Base-by-base conservation (phyloP, 1,140 invertebrate species). In the Procambarus clarkii region DNA sequence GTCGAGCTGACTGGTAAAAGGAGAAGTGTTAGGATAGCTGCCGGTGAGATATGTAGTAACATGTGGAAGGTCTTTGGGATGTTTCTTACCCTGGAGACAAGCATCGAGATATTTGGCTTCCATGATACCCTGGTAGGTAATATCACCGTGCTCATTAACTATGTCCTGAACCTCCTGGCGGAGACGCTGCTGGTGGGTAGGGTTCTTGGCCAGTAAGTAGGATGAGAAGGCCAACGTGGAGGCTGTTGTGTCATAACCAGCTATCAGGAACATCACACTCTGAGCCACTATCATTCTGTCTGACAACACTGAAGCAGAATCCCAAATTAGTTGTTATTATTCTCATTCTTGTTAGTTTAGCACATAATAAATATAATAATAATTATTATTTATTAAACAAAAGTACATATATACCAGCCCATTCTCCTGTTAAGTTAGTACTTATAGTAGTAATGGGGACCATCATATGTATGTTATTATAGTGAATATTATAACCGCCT, bases 71-170 rank as follows among this genome's bases (percentile, higher is more conserved):
- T 82, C 5, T 4, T 7, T 15, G 1, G 9, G 34, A 34, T 34
- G 34, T 34, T 83, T 21, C 4, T 84, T 69, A 84, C 82, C 82
- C 46, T 45, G 24, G 13, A 84, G 34, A 54, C 82, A 84, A 34
- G 82, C 58, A 50, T 95, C 94, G 86, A 95, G 85, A 58, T 9
- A 58, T 13, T 58, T 58, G 13, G 54, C 54, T 13, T 58, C 54
- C n/a, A 92, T 91, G 15, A 96, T 97, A 93, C 97, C 97, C 91
- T 96, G 96, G 94, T 96, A 98, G 8, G 97, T 97, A 82, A 95
- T 96, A 5, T 88, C 89, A 60, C 81, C 81, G 92, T 94, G 93
- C 76, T 93, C 84, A 3, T 93, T 93, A 91, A 94, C 94, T 45
- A 95, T 93, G 9, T 81, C 7, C 45, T 93, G 90, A 5, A 95